phyloP scores from a whole-genome alignment of 1,140 invertebrate species.

The Sminthurides bifidus region DNA sequence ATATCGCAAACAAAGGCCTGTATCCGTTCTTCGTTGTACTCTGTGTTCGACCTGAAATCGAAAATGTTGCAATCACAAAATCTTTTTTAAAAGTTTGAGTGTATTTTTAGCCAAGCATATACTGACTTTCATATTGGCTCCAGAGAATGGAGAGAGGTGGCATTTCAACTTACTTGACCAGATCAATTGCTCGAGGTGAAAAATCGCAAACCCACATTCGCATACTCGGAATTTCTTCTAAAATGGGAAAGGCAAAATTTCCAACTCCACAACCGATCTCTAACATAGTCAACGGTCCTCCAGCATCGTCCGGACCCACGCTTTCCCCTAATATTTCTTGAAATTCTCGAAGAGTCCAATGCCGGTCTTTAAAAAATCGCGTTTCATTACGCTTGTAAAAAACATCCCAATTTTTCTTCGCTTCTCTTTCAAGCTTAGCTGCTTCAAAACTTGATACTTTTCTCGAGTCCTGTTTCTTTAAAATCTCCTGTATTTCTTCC shows the following conservation, averaged over 20 bases:
- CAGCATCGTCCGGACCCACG: constrained; percentile 28
- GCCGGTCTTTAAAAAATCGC: constrained; percentile 90
- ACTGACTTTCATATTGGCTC: no score
- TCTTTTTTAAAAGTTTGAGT: not conserved
- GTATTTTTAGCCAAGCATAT: not conserved
- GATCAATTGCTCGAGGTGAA: constrained; percentile 75
- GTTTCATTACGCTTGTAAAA: constrained; percentile 92
- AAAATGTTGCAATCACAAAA: constrained; percentile 1
- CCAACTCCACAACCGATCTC: constrained; percentile 97
- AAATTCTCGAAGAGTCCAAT: constrained; percentile 95
- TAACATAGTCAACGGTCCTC: constrained; percentile 41
- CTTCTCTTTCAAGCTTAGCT: constrained; percentile 67
- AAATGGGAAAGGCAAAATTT: constrained; percentile 86
- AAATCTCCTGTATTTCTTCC: constrained; percentile 45
- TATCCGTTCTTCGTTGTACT: constrained; percentile 52
- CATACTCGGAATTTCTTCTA: constrained; percentile 59
- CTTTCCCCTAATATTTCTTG: constrained; percentile 52
- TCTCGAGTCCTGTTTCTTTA: constrained; percentile 55
- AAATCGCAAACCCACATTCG: constrained; percentile 89
- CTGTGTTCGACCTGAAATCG: constrained; percentile 36
- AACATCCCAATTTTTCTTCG: constrained; percentile 89
- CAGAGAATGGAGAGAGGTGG: no score
- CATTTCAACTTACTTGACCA: constrained; percentile 51
- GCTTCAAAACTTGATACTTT: constrained; percentile 65
- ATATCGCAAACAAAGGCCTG: constrained; percentile 57